Base-by-base conservation (phyloP, 64 coral and sea anemone genomes). In the Platygyra sinensis region DNA sequence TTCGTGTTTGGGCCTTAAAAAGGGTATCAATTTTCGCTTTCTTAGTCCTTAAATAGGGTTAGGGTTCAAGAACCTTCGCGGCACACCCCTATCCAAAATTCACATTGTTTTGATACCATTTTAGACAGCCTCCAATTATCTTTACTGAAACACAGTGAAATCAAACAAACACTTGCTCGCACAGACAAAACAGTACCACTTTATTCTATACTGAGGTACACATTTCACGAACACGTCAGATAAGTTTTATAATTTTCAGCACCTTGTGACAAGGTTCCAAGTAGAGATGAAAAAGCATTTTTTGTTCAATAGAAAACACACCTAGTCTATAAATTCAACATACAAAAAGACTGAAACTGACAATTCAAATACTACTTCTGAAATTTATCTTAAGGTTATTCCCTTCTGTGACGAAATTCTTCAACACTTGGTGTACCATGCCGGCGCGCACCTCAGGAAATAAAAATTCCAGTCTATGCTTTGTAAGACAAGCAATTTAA, bases 201-300 rank as follows among this genome's bases (percentile, higher is more conserved):
- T 77, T 77, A 77, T 77, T 79, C n/a, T 29, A 79, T 79, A 55
- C 25, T 16, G 51, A 79, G 76, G 49, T 79, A 79, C 24, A 79
- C n/a, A 28, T 27, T 57, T 57, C 52, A 33, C 25, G 55, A 52
- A 80, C 24, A 80, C 20, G 54, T 8, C 52, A 25, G 22, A 69
- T 57, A 1, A 77, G 75, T 83, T 38, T 67, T 36, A 36, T 36
- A 36, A 36, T 36, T 36, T 50, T 65, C 36, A 77, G 31, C 24
- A 27, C 27, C 24, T 30, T 52, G 39, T 77, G 42, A 81, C 28
- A 30, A 62, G 57, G 15, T 52, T 60, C 5, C 27, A 22, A 30
- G 52, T 51, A 30, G 77, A 79, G 57, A 5, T 79, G 54, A 69
- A 27, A 27, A 69, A 82, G 18, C 36, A 77, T 77, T 77, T 77